Conservation (phyloP, 53 echinoderm and acorn worm genomes). For the Astropecten irregularis region DNA sequence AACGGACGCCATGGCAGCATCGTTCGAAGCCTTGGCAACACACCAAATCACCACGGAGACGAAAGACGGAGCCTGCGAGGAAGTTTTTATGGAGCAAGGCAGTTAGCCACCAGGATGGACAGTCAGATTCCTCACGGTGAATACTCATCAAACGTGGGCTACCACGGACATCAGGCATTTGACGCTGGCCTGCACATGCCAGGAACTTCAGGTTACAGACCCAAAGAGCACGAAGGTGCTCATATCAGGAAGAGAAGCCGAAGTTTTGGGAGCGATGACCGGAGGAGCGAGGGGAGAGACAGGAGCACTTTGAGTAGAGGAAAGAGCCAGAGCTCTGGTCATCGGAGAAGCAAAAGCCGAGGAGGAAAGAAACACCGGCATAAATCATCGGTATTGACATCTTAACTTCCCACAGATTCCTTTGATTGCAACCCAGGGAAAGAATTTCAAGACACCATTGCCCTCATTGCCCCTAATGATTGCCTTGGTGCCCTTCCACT, state of each 20-base stretch:
- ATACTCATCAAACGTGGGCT: too few species aligned
- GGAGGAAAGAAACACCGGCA: slow-evolving; percentile 42
- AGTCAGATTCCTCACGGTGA: too few species aligned
- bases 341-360: slow-evolving; percentile 13
- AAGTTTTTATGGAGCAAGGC: neutral
- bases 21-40: neutral
- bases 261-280: neutral
- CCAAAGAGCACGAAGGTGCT: neutral
- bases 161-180: neutral
- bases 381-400: neutral
- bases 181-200: neutral
- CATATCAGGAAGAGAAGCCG: neutral
- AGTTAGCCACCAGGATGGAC: neutral
- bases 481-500: too few species aligned
- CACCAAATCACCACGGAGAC: neutral
- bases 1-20: neutral
- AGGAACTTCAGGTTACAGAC: neutral
- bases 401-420: too few species aligned
- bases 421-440: too few species aligned
- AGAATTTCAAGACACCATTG: too few species aligned
- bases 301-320: neutral
- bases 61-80: neutral
- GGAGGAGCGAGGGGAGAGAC: neutral
- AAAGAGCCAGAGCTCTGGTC: neutral
- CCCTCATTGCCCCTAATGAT: too few species aligned